Conservation (phyloP, 2,113 vertebrate genomes). For the Hippocampus zosterae region DNA sequence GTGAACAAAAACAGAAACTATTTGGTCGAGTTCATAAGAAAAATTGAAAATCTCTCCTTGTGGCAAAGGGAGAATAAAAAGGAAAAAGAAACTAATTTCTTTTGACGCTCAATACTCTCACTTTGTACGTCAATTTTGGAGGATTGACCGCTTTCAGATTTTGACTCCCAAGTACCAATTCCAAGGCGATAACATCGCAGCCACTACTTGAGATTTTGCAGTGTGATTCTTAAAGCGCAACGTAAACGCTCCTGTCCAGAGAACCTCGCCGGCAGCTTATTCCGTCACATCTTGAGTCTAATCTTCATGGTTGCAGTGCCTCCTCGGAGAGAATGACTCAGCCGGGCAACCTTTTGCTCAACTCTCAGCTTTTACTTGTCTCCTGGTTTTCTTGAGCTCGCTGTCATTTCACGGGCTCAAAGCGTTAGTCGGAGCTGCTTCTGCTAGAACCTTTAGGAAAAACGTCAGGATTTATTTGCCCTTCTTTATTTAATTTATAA, state of each 20-base stretch:
- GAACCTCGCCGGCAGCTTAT: slow-evolving; percentile 4
- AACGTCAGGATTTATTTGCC: too few relatives aligned
- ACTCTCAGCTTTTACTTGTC: not conserved
- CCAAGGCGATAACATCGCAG: not conserved
- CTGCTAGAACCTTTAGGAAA: not conserved
- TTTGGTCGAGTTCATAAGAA: not conserved
- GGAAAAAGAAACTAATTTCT: not conserved
- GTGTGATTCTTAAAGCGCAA: not conserved
- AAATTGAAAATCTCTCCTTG: not conserved
- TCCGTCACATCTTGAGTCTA: slow-evolving; percentile 1
- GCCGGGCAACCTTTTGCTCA: slow-evolving; percentile 8
- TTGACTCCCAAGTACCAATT: not conserved
- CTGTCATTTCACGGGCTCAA: not conserved
- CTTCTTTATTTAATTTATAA: not conserved
- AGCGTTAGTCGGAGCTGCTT: slow-evolving; percentile 1
- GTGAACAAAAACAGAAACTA: not conserved
- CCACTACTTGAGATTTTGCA: not conserved
- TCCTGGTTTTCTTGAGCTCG: not conserved
- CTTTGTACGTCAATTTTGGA: not conserved
- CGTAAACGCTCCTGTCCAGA: slow-evolving; percentile 3
- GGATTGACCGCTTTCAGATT: not conserved
- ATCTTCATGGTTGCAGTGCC: slow-evolving; percentile 2
- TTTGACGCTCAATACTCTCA: not conserved
- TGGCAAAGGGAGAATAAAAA: not conserved
- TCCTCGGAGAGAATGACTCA: slow-evolving; percentile 2